phyloP scores from a whole-genome alignment of 2,113 vertebrate species.

The Chloroceryle aenea region DNA sequence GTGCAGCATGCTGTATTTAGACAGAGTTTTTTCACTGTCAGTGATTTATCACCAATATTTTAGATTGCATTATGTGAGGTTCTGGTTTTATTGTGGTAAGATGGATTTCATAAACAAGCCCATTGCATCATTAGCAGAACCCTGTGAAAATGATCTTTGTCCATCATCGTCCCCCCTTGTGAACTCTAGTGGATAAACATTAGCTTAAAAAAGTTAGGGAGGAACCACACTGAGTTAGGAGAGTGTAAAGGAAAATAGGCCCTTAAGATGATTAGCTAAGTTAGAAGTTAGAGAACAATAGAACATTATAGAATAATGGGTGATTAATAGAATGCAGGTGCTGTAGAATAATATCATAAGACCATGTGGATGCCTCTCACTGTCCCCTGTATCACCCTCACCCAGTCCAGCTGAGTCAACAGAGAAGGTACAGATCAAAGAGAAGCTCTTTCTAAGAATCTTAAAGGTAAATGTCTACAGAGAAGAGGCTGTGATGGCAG shows the following conservation, averaged over 20 bases:
- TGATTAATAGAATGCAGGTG: too few species aligned
- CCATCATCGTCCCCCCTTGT: not conserved
- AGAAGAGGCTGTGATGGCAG: too few species aligned
- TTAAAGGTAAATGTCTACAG: too few species aligned
- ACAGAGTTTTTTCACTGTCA: not conserved
- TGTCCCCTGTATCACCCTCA: too few species aligned
- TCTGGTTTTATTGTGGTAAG: not conserved
- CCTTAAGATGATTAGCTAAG: too few species aligned
- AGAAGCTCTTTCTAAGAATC: too few species aligned
- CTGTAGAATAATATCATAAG: too few species aligned
- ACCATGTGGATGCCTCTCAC: too few species aligned
- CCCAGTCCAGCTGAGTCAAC: too few species aligned
- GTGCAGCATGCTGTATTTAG: not conserved
- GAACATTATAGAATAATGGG: too few species aligned
- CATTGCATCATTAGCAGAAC: not conserved
- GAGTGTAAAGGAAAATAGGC: not conserved
- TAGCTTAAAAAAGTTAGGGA: not conserved
- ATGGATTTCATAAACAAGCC: not conserved
- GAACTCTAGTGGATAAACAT: not conserved
- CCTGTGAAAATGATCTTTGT: not conserved
- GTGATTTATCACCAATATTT: not conserved
- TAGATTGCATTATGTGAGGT: not conserved
- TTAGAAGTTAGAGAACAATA: too few species aligned
- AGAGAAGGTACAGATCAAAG: too few species aligned
- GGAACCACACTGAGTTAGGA: not conserved